Evolutionary conservation across 2,113 vertebrate genomes (phyloP).

Genomic region (Semnornis frantzii): DNA sequence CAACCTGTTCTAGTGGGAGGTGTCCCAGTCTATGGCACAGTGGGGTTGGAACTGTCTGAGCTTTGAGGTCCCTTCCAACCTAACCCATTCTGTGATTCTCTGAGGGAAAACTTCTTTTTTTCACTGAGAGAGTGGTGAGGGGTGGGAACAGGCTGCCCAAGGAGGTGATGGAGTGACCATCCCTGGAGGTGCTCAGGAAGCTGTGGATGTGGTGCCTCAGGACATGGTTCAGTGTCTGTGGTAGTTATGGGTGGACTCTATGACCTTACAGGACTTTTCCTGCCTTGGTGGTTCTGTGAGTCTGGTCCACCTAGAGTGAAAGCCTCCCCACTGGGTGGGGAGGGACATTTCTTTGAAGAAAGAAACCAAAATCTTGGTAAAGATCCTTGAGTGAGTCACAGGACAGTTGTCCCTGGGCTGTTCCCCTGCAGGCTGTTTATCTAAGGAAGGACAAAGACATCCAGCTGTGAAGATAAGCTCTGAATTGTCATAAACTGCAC

Average conservation of each 20-base stretch:
- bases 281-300: not conserved
- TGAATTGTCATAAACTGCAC: slow-evolving; percentile 32
- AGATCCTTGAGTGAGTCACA: not conserved
- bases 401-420: not conserved
- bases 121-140: not conserved
- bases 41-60: too few relatives aligned
- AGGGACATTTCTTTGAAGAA: not conserved
- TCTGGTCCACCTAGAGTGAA: not conserved
- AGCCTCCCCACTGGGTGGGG: not conserved
- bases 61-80: too few relatives aligned
- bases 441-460: slow-evolving; percentile 38
- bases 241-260: too few relatives aligned
- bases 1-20: too few relatives aligned
- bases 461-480: slow-evolving; percentile 50
- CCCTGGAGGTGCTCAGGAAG: not conserved
- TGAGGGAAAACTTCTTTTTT: too few relatives aligned
- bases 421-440: not conserved
- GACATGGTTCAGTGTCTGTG: too few relatives aligned
- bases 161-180: not conserved
- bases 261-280: too few relatives aligned
- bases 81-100: too few relatives aligned
- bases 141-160: not conserved
- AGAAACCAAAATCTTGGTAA: not conserved
- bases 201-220: too few relatives aligned
- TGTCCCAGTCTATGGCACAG: too few relatives aligned